These are phyloP conservation scores for Rhegmatorhina hoffmannsi DNA, from an alignment of 2,113 vertebrate genomes.

Conservation along the genomic window DNA sequence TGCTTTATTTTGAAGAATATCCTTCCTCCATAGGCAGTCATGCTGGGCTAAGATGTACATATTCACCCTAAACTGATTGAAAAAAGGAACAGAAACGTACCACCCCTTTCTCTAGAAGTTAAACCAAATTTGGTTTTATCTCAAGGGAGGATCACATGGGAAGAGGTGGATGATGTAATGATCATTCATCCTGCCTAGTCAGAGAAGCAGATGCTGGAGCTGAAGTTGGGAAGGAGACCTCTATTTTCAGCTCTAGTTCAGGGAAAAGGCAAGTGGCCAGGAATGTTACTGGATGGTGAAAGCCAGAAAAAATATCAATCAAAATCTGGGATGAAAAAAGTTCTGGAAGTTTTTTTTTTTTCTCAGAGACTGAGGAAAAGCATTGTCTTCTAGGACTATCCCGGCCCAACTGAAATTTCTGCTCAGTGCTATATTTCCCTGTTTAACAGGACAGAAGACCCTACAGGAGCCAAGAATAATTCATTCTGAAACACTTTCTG, in stretches of 20 bases:
- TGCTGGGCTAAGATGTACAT: background rate
- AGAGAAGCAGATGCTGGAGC: background rate
- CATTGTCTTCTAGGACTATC: background rate
- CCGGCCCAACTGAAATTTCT: background rate
- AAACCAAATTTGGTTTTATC: background rate
- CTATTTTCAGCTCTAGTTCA: background rate
- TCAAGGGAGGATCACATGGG: background rate
- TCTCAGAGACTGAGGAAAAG: background rate
- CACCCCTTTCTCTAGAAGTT: background rate
- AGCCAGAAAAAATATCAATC: background rate
- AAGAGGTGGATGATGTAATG: background rate
- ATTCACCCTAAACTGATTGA: background rate
- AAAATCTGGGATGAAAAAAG: background rate
- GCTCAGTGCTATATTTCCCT: background rate
- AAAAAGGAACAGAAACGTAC: background rate
- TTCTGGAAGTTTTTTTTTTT: too few relatives aligned
- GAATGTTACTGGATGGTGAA: background rate
- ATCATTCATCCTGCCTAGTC: background rate
- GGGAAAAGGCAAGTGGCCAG: background rate
- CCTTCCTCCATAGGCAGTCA: background rate
- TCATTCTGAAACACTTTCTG: background rate
- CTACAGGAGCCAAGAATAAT: background rate
- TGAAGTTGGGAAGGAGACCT: background rate
- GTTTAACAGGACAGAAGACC: background rate
- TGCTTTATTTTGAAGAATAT: conserved; percentile 7